These are phyloP conservation scores for Ditula angustiorana DNA, from an alignment of 2,888 invertebrate species.

Conservation along the genomic window DNA sequence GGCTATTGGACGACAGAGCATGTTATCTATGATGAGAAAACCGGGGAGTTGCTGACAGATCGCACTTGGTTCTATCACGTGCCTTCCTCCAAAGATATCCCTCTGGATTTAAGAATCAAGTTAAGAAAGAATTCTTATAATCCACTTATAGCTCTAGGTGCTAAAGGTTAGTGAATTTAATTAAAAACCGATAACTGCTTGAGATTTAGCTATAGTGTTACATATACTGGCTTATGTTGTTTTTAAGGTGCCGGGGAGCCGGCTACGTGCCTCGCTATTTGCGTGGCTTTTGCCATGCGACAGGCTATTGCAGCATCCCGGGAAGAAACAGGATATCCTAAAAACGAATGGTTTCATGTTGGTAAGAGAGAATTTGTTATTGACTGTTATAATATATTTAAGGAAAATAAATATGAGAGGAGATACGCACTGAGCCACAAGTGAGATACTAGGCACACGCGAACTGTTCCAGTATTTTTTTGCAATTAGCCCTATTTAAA, in stretches of 20 bases:
- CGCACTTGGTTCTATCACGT: conserved; percentile 89
- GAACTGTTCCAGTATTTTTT: too few relatives aligned
- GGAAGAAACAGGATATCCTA: conserved; percentile 82
- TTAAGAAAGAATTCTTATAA: conserved; percentile 85
- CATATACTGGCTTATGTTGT: background rate
- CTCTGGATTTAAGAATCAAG: conserved; percentile 86
- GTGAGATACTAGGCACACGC: too few relatives aligned
- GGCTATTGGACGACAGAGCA: conserved; percentile 89
- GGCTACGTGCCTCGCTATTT: conserved; percentile 73
- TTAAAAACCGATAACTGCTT: background rate
- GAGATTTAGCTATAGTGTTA: background rate
- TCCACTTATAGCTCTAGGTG: conserved; percentile 61
- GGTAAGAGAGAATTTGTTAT: too few relatives aligned
- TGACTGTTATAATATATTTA: too few relatives aligned
- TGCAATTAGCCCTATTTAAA: too few relatives aligned
- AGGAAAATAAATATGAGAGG: too few relatives aligned
- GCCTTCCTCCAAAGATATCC: conserved; percentile 88
- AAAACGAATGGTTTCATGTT: conserved; percentile 85
- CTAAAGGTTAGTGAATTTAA: conserved; percentile 57
- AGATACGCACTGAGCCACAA: too few relatives aligned
- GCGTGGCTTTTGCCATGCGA: conserved; percentile 86
- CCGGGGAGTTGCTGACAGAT: conserved; percentile 86
- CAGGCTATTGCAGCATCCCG: conserved; percentile 87
- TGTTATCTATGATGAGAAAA: conserved; percentile 81
- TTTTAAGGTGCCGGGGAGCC: conserved; percentile 82